Conservation (phyloP, 2,113 vertebrate genomes). For the Hiodon tergisus region DNA sequence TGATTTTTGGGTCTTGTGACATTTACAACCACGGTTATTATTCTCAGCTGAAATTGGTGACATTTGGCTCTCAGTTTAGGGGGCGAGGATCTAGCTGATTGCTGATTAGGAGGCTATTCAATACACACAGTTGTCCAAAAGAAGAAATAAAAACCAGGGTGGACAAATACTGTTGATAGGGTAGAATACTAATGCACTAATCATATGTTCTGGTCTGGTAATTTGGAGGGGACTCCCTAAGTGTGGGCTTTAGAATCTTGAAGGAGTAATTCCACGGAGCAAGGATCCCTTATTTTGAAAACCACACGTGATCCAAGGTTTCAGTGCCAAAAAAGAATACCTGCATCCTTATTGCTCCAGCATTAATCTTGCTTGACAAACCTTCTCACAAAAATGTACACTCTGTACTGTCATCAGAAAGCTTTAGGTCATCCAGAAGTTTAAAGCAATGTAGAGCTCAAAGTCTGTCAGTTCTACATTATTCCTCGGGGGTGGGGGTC, state of each 20-base stretch:
- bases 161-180: slow-evolving; percentile 10
- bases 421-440: too few relatives aligned
- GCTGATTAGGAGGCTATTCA: neutral
- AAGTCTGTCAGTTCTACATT: too few relatives aligned
- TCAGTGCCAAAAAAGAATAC: too few relatives aligned
- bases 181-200: slow-evolving; percentile 37
- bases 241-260: too few relatives aligned
- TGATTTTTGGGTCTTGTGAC: neutral
- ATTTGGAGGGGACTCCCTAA: too few relatives aligned
- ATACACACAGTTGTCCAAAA: neutral
- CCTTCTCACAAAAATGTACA: too few relatives aligned
- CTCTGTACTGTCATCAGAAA: too few relatives aligned
- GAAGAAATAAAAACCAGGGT: neutral
- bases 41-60: slow-evolving; percentile 36
- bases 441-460: too few relatives aligned
- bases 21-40: neutral
- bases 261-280: slow-evolving; percentile 7
- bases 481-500: too few relatives aligned
- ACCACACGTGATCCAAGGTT: neutral
- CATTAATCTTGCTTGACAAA: too few relatives aligned
- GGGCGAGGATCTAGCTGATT: neutral
- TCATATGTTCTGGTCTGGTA: too few relatives aligned
- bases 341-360: too few relatives aligned
- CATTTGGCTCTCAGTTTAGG: neutral
- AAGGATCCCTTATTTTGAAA: slow-evolving; percentile 29